Evolutionary conservation across 2,888 invertebrate genomes (phyloP).

Genomic region (Parascotia fuliginaria): DNA sequence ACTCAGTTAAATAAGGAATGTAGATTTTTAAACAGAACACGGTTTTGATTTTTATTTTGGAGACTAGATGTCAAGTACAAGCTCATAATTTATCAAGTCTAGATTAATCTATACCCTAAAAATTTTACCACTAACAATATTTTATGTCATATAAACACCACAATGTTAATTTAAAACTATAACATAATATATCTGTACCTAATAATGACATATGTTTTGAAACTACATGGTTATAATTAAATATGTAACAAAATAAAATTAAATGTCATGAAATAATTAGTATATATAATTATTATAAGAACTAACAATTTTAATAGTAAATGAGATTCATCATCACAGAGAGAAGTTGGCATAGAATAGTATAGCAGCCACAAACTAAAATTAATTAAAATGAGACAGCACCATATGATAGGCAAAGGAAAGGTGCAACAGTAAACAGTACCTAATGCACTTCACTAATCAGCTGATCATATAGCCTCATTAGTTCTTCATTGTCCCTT

Average conservation of each 20-base stretch:
- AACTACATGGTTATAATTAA: slow-evolving; percentile 32
- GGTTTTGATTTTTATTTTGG: no score
- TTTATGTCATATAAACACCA: slow-evolving; percentile 15
- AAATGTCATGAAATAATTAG: slow-evolving; percentile 36
- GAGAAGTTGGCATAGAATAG: slow-evolving; percentile 38
- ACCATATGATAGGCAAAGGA: slow-evolving; percentile 25
- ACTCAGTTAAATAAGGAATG: not conserved
- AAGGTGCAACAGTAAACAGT: slow-evolving; percentile 11
- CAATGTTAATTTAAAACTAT: slow-evolving; percentile 3
- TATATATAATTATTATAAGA: slow-evolving; percentile 35
- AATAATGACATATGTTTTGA: slow-evolving; percentile 23
- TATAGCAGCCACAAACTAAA: slow-evolving; percentile 20
- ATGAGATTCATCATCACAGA: slow-evolving; percentile 63
- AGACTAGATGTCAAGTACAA: not conserved
- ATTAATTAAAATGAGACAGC: slow-evolving; percentile 27
- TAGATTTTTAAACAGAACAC: not conserved
- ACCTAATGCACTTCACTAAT: slow-evolving; percentile 85
- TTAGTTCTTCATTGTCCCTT: slow-evolving; percentile 94
- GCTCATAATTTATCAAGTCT: not conserved
- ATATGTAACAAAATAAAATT: slow-evolving; percentile 19
- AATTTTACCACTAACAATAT: slow-evolving; percentile 1
- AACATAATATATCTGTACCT: slow-evolving; percentile 21
- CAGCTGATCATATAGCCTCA: slow-evolving; percentile 96
- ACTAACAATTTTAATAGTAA: slow-evolving; percentile 42
- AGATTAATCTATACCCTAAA: not conserved